These are phyloP conservation scores for Mixornis gularis DNA, from an alignment of 2,113 vertebrate species.

Conservation along the genomic window DNA sequence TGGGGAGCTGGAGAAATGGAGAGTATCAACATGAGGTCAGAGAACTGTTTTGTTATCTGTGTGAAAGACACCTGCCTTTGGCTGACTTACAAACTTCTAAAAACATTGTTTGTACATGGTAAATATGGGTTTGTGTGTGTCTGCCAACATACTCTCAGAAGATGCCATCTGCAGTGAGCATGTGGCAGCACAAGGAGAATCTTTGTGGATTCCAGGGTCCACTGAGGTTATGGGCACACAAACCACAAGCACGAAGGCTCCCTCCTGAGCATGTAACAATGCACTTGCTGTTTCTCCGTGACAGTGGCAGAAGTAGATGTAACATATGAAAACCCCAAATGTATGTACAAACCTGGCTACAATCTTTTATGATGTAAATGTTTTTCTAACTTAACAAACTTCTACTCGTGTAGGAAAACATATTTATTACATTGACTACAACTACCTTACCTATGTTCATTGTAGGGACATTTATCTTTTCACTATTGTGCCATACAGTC, in stretches of 20 bases:
- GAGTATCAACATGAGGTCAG: neutral
- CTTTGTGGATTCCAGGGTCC: neutral
- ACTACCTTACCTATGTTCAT: neutral
- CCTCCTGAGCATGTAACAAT: neutral
- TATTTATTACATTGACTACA: neutral
- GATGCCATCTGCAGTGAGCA: slow-evolving; percentile 29
- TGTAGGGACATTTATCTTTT: neutral
- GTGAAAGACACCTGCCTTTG: slow-evolving; percentile 27
- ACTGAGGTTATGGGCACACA: neutral
- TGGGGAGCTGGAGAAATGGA: neutral
- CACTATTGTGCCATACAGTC: neutral
- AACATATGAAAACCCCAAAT: neutral
- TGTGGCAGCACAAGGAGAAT: slow-evolving; percentile 5
- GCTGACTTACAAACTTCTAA: neutral
- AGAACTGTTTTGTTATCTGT: neutral
- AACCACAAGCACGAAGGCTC: neutral
- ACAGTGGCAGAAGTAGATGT: neutral
- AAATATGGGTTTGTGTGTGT: neutral
- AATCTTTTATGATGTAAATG: neutral
- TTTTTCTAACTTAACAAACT: neutral
- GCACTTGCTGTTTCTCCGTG: neutral
- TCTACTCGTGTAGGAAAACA: neutral
- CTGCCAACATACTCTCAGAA: neutral
- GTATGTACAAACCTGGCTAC: neutral
- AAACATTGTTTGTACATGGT: neutral